A percentile compares a stretch with the other conserved stretches of the same genome.
Conservation (phyloP, 2,888 invertebrate species). For the Drosophila flavopinicola region DNA sequence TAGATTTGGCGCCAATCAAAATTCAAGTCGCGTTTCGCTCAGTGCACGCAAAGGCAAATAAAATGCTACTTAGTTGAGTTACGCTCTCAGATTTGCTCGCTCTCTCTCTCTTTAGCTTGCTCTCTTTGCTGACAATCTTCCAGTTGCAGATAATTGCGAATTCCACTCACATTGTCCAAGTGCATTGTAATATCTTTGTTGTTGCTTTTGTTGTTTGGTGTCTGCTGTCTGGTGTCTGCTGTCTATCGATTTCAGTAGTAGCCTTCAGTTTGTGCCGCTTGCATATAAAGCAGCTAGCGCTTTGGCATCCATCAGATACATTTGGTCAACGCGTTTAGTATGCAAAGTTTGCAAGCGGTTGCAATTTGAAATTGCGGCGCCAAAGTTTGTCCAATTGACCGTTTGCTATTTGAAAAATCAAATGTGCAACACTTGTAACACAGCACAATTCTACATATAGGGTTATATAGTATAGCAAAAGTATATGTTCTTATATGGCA, state of each 20-base stretch:
- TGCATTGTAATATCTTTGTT: slow-evolving; percentile 57
- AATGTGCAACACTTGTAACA: slow-evolving; percentile 7
- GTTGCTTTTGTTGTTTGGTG: slow-evolving; percentile 17
- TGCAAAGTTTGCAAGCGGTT: slow-evolving; percentile 63
- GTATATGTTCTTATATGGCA: slow-evolving; percentile 5
- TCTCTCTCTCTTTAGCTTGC: slow-evolving; percentile 1
- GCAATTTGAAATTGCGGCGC: slow-evolving; percentile 62
- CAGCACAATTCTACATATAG: slow-evolving; percentile 4
- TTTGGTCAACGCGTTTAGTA: slow-evolving; percentile 43
- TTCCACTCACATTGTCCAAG: slow-evolving; percentile 61
- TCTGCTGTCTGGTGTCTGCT: slow-evolving; percentile 29
- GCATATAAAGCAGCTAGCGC: slow-evolving; percentile 64
- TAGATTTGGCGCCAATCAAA: not conserved
- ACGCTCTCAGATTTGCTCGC: not conserved
- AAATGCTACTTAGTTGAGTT: slow-evolving; percentile 1
- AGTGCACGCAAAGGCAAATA: not conserved
- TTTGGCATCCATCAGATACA: slow-evolving; percentile 37
- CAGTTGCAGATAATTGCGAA: slow-evolving; percentile 48
- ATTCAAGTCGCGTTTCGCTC: not conserved
- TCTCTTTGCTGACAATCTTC: slow-evolving; percentile 30
- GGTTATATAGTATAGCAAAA: slow-evolving; percentile 1
- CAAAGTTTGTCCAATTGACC: slow-evolving; percentile 22
- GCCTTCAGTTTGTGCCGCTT: slow-evolving; percentile 63
- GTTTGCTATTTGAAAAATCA: slow-evolving; percentile 31
- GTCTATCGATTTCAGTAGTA: slow-evolving; percentile 77